Conservation (phyloP, 2,888 invertebrate genomes). For the Idaea straminata region DNA sequence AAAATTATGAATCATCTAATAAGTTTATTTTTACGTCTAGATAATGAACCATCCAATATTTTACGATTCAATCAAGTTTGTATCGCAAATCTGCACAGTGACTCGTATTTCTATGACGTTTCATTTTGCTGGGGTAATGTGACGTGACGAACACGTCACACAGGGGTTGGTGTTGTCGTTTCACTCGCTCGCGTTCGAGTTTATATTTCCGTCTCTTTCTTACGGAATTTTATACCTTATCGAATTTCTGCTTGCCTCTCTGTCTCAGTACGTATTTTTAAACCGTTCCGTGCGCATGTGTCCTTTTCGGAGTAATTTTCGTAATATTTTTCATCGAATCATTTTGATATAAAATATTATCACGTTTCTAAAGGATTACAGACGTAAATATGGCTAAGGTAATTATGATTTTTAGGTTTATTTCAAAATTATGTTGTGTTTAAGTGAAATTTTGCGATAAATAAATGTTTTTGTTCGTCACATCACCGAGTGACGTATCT, state of each 20-base stretch:
- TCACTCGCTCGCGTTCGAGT: slow-evolving; percentile 16
- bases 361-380: slow-evolving; percentile 32
- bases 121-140: neutral
- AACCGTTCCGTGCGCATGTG: slow-evolving; percentile 51
- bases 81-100: neutral
- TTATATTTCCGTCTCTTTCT: neutral
- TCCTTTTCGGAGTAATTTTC: slow-evolving; percentile 32
- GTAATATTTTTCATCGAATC: slow-evolving; percentile 53
- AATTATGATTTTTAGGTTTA: slow-evolving; percentile 33
- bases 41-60: neutral
- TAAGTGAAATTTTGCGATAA: slow-evolving; percentile 18
- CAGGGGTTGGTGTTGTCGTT: neutral
- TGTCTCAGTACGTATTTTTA: slow-evolving; percentile 68
- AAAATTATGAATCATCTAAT: neutral
- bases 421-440: slow-evolving; percentile 14
- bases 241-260: slow-evolving; percentile 55
- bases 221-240: slow-evolving; percentile 39
- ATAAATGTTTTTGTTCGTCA: slow-evolving; percentile 39
- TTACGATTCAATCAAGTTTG: neutral
- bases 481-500: slow-evolving; percentile 58
- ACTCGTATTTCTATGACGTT: neutral
- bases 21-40: neutral
- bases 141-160: neutral
- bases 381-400: slow-evolving; percentile 66
- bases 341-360: slow-evolving; percentile 48